Percentiles rank a stretch among this genome's conserved stretches.
phyloP scores from a whole-genome alignment of 23 tunicate species.

The Ascidia mentula region DNA sequence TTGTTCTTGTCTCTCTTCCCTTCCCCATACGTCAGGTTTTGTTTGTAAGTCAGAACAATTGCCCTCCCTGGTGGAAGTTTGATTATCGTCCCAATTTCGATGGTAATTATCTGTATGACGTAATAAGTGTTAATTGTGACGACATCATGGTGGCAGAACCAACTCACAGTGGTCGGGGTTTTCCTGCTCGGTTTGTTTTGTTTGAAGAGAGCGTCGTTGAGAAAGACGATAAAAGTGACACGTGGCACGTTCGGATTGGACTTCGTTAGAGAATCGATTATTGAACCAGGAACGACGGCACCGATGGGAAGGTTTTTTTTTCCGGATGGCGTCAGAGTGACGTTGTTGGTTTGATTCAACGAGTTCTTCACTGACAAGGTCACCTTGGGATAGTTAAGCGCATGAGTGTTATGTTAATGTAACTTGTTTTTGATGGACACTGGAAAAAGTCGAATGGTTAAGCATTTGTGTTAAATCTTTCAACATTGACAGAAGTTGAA shows the following conservation, averaged over 20 bases:
- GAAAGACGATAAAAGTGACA: neutral
- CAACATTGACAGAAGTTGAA: too few species aligned
- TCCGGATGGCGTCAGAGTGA: neutral
- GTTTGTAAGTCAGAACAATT: neutral
- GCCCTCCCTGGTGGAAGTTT: neutral
- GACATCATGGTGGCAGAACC: too few species aligned
- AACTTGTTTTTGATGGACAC: too few species aligned
- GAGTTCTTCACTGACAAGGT: neutral
- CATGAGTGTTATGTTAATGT: too few species aligned
- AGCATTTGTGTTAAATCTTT: too few species aligned
- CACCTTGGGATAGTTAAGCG: neutral
- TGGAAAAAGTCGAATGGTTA: too few species aligned
- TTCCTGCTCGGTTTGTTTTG: neutral
- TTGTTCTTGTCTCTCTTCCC: neutral
- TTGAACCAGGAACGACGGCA: neutral
- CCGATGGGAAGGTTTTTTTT: neutral
- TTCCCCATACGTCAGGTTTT: neutral
- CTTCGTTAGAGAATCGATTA: neutral
- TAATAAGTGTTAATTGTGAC: neutral
- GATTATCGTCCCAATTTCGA: neutral
- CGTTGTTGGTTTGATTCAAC: neutral
- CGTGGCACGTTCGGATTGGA: neutral
- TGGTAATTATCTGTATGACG: neutral
- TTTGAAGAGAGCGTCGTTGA: neutral
- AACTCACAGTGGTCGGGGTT: too few species aligned